A percentile compares a stretch with the other conserved stretches of the same genome.
phyloP scores from a whole-genome alignment of 2,797 vertebrate genomes.

The Protonibea diacanthus region DNA sequence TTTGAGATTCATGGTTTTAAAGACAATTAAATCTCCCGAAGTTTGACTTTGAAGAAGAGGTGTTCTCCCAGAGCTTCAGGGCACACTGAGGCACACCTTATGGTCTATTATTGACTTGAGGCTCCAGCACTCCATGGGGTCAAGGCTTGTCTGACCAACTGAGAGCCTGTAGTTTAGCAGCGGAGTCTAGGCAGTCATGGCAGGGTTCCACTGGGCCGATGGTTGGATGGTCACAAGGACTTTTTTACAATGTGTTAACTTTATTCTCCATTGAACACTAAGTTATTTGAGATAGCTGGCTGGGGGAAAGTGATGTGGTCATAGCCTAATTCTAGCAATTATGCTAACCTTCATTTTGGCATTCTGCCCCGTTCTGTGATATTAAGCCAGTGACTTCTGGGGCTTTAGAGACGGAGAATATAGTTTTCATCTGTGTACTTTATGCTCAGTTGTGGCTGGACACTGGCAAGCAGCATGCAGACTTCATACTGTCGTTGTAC shows the following conservation, averaged over 20 bases:
- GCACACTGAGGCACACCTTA: conserved; percentile 29
- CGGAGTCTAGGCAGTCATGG: background rate
- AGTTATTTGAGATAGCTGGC: background rate
- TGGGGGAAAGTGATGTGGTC: background rate
- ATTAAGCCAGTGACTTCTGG: background rate
- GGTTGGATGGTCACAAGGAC: conserved; percentile 22
- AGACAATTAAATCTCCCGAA: conserved; percentile 28
- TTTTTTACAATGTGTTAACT: conserved; percentile 3
- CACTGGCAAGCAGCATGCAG: background rate
- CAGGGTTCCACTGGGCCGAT: conserved; percentile 23
- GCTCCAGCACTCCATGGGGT: conserved; percentile 49
- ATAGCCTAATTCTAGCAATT: background rate
- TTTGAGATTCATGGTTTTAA: conserved; percentile 22
- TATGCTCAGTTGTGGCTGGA: background rate
- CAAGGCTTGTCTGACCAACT: conserved; percentile 30
- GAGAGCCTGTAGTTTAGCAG: conserved; percentile 33
- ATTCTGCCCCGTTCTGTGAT: conserved; percentile 1
- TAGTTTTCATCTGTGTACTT: background rate
- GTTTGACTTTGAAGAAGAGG: conserved; percentile 46
- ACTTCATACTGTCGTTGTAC: background rate
- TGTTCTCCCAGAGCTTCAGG: conserved; percentile 23
- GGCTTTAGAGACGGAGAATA: background rate
- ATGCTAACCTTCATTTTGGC: background rate
- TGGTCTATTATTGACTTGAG: conserved; percentile 63
- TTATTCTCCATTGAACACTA: conserved; percentile 1